Base-by-base conservation (phyloP, 2,888 invertebrate genomes). In the Sericinus montela region DNA sequence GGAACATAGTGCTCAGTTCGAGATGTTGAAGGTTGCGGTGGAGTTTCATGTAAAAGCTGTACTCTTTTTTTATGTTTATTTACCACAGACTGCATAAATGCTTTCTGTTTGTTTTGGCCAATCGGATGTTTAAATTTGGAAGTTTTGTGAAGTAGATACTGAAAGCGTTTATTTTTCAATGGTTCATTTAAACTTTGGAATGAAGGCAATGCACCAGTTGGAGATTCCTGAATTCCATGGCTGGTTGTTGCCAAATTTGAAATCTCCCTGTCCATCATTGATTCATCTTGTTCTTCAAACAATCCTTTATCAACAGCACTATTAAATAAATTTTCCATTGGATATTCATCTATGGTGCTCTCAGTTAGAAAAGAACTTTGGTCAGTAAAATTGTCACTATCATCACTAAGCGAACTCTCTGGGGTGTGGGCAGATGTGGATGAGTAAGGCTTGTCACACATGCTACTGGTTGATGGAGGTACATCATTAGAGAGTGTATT, bases 91-190 rank as follows among this genome's bases (percentile, higher is more conserved):
- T 89, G 88, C 81, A 89, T 87, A 47, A 89, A 89, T 0, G 86
- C 86, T 52, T 87, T 89, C 55, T 89, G 88, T 55, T 89, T 89
- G 63, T 80, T 89, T 50, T 88, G 87, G 1, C 82, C 78, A 53
- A 87, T 85, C 13, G 87, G 88, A 63, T 87, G 88, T 56, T 88
- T 88, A 54, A 85, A 86, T 65, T 89, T 89, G 4, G 89, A 89
- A 7, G 88, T 89, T 65, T 88, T 89, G 55, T 89, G 89, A 30
- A 89, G 75, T 57, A 89, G 70, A 63, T 88, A 89, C 61, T 89
- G 89, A 59, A 89, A 86, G 52, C 89, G 72, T 62, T 89, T 89
- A 59, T 86, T 89, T 62, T 89, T 89, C 46, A 82, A 62, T 32
- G 87, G 86, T 59, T 89, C 89, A 62, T 77, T 85, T 65, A 86